Evolutionary conservation across 2,113 vertebrate genomes (phyloP), one percentile per base, ranked within the genome.

Genomic region (Upupa epops): DNA sequence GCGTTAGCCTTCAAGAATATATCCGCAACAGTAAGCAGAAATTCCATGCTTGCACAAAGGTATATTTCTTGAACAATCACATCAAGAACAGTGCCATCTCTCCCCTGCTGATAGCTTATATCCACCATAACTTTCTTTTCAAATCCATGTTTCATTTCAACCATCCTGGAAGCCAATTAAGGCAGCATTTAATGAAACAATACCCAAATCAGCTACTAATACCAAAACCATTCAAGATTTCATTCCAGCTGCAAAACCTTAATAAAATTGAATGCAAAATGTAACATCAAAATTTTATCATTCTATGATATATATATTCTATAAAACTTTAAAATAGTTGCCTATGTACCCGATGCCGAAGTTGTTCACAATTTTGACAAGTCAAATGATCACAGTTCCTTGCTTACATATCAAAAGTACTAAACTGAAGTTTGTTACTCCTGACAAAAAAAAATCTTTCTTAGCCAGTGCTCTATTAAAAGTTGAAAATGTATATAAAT

Each of bases 21-120:
- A 96, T 99, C 98, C 55, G 97, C 98, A 84, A 99, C 99, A 2
- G 98, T 99, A 83, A 98, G 97, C 51, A 99, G 97, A 96, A 99
- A 99, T 95, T 99, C 99, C 97, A 99, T 98, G 97, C 99, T 99
- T 86, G 99, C 99, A 94, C 99, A 99, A 68, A 99, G 96, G 86
- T 99, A 99, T 60, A 98, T 96, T 89, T 99, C 99, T 96, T 99
- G 98, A 81, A 99, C 97, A 95, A 98, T 61, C 34, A 97, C 97
- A 61, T 99, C 98, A 86, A 99, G 89, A 90, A 92, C 40, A 55
- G 96, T 98, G 75, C 98, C 97, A 32, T 99, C 99, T 94, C 98
- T 98, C n/a, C 98, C 97, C 82, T 96, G 98, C 24, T 97, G 98
- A 71, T 99, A 99, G 74, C 93, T 98, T 92, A 99, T 95, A 92